Evolutionary conservation across 2,888 invertebrate species (phyloP).

Genomic region (Cephus runcator): DNA sequence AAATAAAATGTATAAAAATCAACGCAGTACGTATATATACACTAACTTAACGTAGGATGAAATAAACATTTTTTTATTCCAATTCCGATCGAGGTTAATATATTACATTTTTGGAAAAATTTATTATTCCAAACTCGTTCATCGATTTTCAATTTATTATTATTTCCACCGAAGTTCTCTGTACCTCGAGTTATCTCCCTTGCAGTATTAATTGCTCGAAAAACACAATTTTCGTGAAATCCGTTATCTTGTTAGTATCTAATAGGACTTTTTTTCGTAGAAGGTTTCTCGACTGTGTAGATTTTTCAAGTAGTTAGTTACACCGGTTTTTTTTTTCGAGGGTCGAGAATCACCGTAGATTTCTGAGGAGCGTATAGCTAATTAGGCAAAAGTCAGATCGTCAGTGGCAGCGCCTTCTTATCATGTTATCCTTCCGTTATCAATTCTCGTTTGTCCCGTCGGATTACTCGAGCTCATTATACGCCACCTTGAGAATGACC

Average conservation of each 20-base stretch:
- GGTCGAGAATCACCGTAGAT: background rate
- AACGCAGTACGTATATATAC: background rate
- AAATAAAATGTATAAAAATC: background rate
- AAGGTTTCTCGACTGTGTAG: background rate
- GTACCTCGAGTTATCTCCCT: background rate
- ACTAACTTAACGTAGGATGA: background rate
- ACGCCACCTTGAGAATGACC: background rate
- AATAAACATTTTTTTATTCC: background rate
- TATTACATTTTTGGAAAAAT: background rate
- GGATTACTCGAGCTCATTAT: conserved; percentile 5
- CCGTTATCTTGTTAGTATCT: background rate
- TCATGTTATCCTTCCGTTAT: conserved; percentile 33
- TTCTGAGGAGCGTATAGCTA: conserved; percentile 40
- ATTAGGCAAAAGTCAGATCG: conserved; percentile 48
- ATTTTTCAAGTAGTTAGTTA: background rate
- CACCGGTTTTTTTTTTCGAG: background rate
- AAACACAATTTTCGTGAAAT: background rate
- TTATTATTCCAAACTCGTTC: background rate
- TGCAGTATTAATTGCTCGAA: background rate
- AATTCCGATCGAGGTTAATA: background rate
- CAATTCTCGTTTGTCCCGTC: conserved; percentile 33
- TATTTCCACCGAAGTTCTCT: background rate
- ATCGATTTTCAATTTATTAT: background rate
- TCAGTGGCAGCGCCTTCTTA: conserved; percentile 32
- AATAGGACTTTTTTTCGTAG: background rate